Conservation (phyloP, 2,797 vertebrate genomes). For the Ctenosaura bakeri region DNA sequence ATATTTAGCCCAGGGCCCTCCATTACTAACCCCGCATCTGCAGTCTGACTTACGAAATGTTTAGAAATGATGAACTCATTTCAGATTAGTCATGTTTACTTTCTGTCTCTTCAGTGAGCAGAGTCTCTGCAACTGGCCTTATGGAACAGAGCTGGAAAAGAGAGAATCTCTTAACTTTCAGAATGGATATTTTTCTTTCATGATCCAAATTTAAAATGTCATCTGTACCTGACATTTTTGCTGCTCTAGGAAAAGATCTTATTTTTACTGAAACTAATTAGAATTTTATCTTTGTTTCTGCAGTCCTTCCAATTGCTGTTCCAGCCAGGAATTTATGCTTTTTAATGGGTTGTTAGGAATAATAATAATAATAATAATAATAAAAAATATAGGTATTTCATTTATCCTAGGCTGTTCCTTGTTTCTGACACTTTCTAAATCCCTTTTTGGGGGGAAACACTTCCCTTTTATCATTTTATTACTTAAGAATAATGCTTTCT, state of each 20-base stretch:
- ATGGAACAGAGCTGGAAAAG: too few species aligned
- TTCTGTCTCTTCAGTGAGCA: neutral
- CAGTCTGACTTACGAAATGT: neutral
- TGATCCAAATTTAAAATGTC: constrained; percentile 13
- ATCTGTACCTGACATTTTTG: constrained; percentile 3
- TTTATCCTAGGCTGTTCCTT: neutral
- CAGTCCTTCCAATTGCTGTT: neutral
- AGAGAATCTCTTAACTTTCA: neutral
- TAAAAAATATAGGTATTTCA: neutral
- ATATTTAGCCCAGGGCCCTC: neutral
- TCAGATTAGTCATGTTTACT: neutral
- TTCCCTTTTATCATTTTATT: neutral
- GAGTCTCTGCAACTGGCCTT: neutral
- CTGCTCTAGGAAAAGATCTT: neutral
- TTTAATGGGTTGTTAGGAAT: neutral
- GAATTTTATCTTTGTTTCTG: constrained; percentile 2
- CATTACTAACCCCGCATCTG: neutral
- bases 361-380: neutral
- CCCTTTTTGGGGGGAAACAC: too few species aligned
- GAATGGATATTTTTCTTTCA: neutral
- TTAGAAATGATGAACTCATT: neutral
- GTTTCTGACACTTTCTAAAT: neutral
- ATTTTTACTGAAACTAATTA: neutral
- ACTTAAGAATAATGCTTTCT: neutral
- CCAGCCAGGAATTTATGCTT: neutral